Evolutionary conservation across 1,140 invertebrate species (phyloP).

Genomic region (Phymorhynchus buccinoides): DNA sequence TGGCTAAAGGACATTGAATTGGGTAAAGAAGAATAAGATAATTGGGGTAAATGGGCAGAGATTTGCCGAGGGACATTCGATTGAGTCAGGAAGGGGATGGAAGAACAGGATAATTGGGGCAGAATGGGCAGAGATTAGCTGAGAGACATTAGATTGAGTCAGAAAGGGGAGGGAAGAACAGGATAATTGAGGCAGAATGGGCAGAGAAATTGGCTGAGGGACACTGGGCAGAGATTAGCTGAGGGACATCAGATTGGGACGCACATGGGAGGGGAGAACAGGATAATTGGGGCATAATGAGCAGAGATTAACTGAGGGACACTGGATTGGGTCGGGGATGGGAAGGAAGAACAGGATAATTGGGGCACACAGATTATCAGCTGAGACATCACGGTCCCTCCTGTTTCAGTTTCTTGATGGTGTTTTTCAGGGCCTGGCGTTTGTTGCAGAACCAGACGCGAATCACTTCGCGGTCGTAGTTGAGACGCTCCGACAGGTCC

Average conservation of each 20-base stretch:
- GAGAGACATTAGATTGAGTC: neutral
- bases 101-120: neutral
- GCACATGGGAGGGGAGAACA: neutral
- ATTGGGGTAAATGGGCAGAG: no score
- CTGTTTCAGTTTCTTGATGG: slow-evolving; percentile 78
- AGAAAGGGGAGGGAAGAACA: neutral
- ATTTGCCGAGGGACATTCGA: neutral
- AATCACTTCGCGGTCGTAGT: slow-evolving; percentile 97
- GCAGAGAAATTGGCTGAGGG: no score
- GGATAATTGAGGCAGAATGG: no score
- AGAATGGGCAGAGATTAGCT: no score
- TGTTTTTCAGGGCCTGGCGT: slow-evolving; percentile 96
- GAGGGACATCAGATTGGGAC: neutral
- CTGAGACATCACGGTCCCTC: slow-evolving; percentile 55
- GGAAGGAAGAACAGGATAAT: no score
- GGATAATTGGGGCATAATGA: neutral
- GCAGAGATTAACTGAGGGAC: no score
- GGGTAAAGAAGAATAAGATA: neutral
- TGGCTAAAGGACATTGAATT: neutral
- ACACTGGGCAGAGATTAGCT: neutral
- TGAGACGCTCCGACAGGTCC: slow-evolving; percentile 92
- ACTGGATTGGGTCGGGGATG: no score
- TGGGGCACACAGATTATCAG: no score
- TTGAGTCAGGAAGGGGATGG: neutral
- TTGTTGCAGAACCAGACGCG: slow-evolving; percentile 99